Percentiles rank a stretch among this genome's conserved stretches.
Evolutionary conservation across 2,797 vertebrate genomes (phyloP).

Genomic region (Champsocephalus gunnari): DNA sequence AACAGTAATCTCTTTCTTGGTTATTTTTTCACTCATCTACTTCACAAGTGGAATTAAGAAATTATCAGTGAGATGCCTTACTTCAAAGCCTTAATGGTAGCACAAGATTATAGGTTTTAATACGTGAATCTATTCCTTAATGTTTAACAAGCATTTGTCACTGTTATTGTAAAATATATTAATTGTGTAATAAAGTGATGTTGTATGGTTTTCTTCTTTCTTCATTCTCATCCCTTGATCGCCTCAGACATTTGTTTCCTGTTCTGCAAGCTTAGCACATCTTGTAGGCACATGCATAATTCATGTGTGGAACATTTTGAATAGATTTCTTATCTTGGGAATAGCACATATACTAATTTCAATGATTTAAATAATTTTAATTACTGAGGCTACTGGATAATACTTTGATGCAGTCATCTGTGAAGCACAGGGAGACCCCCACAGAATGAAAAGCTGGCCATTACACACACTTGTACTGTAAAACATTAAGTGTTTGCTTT

Average conservation of each 20-base stretch:
- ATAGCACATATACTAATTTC: constrained; percentile 47
- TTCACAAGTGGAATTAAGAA: too few relatives aligned
- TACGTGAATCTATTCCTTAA: neutral
- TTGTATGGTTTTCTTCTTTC: neutral
- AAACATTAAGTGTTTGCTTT: constrained; percentile 17
- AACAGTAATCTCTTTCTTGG: neutral
- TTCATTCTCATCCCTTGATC: constrained; percentile 3
- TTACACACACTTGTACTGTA: constrained; percentile 7
- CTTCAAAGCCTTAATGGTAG: neutral
- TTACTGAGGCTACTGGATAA: constrained; percentile 40
- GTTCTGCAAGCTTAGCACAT: constrained; percentile 32
- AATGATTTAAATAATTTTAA: constrained; percentile 59
- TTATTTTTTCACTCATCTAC: too few relatives aligned
- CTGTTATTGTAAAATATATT: neutral
- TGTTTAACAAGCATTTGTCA: neutral
- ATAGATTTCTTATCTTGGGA: constrained; percentile 35
- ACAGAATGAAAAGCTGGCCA: constrained; percentile 28
- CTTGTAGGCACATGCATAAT: constrained; percentile 38
- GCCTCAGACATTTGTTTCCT: constrained; percentile 16
- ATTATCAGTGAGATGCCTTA: too few relatives aligned
- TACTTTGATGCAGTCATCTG: constrained; percentile 52
- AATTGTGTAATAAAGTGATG: neutral
- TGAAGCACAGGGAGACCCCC: constrained; percentile 42
- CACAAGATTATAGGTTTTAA: neutral
- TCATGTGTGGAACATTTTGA: constrained; percentile 51